Conservation (phyloP, 1,140 invertebrate genomes). For the Drosophila truncata region DNA sequence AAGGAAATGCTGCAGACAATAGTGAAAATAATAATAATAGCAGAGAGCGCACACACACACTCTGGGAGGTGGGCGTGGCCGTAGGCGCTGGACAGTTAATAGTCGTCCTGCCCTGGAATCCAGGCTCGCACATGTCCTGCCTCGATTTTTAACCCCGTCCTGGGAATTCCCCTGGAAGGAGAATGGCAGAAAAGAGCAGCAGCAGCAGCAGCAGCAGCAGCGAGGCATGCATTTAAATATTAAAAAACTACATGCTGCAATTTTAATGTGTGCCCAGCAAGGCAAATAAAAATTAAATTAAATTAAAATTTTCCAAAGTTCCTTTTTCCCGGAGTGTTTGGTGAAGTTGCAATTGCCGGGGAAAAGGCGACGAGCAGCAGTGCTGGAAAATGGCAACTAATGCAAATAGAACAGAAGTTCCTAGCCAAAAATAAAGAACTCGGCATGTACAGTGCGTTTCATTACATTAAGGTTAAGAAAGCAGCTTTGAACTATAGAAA, state of each 20-base stretch:
- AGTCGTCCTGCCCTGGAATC: conserved; percentile 19
- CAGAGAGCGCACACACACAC: conserved; percentile 7
- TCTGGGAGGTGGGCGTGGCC: conserved; percentile 13
- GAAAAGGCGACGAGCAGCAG: neutral
- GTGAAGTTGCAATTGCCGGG: conserved; percentile 39
- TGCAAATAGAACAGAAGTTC: conserved; percentile 38
- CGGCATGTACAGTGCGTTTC: conserved; percentile 22
- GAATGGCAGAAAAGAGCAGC: neutral
- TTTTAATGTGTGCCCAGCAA: conserved; percentile 73
- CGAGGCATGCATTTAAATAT: conserved; percentile 69
- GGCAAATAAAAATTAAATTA: conserved; percentile 77
- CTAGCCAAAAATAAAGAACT: conserved; percentile 32
- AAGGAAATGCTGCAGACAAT: conserved; percentile 68
- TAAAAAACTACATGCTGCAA: conserved; percentile 63
- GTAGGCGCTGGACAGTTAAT: conserved; percentile 51
- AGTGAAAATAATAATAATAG: conserved; percentile 69
- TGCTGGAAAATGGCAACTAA: conserved; percentile 30
- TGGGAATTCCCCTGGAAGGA: conserved; percentile 13
- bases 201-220: conserved; percentile 7
- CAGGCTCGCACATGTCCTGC: conserved; percentile 22
- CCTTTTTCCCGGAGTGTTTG: conserved; percentile 39
- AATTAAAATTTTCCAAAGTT: conserved; percentile 71
- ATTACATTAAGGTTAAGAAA: neutral
- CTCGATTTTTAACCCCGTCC: conserved; percentile 10
- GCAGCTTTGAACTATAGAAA: neutral